Percentiles rank a stretch among this genome's conserved stretches.
Evolutionary conservation across 2,113 vertebrate species (phyloP).

Genomic region (Sceloporus tristichus): DNA sequence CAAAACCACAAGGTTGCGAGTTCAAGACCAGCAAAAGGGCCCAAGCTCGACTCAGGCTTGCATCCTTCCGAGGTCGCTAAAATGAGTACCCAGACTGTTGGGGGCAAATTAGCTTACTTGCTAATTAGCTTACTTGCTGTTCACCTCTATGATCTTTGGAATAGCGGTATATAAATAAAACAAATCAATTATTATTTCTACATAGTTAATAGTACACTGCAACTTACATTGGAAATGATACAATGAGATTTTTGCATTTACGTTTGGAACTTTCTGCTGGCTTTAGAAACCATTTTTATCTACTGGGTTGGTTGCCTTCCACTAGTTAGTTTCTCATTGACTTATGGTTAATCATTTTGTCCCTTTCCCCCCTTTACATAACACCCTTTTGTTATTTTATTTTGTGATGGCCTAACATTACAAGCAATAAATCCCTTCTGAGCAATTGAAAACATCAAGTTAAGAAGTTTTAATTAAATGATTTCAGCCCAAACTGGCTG

Average conservation of each 20-base stretch:
- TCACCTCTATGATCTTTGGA: no score
- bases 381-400: background rate
- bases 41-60: no score
- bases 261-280: background rate
- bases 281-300: background rate
- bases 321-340: background rate
- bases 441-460: no score
- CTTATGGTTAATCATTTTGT: background rate
- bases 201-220: background rate
- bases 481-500: no score
- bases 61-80: no score
- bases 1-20: no score
- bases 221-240: background rate
- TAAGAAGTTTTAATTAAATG: no score
- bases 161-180: no score
- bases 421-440: background rate
- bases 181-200: background rate
- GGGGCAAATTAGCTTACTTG: no score
- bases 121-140: no score
- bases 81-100: no score
- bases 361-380: background rate
- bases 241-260: background rate
- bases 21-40: no score
- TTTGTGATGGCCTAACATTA: background rate
- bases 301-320: background rate